phyloP scores from a whole-genome alignment of 2,113 vertebrate genomes.

The Myrmecophaga tridactyla region DNA sequence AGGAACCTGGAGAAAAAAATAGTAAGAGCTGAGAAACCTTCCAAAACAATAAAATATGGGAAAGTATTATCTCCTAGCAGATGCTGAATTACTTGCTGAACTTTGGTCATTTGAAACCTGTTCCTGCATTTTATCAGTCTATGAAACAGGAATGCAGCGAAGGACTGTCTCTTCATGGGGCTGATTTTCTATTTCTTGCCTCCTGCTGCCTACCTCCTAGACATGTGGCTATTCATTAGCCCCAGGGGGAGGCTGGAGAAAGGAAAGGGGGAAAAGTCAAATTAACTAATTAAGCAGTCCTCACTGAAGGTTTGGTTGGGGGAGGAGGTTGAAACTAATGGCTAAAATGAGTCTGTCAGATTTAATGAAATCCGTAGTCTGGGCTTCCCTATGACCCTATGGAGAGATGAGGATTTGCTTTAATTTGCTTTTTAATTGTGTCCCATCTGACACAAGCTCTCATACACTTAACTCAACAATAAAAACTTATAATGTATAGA shows the following conservation, averaged over 20 bases:
- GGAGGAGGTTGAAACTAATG: constrained; percentile 37
- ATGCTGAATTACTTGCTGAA: background rate
- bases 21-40: background rate
- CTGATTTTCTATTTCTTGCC: background rate
- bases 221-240: constrained; percentile 47
- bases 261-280: background rate
- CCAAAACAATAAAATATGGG: background rate
- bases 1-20: background rate
- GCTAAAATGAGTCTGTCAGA: constrained; percentile 30
- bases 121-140: background rate
- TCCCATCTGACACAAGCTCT: background rate
- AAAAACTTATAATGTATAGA: constrained; percentile 43
- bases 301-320: background rate
- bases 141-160: background rate
- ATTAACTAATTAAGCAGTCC: constrained; percentile 46
- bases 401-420: constrained; percentile 38
- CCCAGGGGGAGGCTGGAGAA: background rate
- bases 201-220: constrained; percentile 5
- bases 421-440: constrained; percentile 49
- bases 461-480: background rate
- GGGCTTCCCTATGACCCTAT: background rate
- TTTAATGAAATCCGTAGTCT: constrained; percentile 42
- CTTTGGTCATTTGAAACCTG: background rate
- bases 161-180: background rate
- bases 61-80: background rate